These are phyloP conservation scores for Psettodes erumei DNA, from an alignment of 2,113 vertebrate genomes.

Conservation along the genomic window DNA sequence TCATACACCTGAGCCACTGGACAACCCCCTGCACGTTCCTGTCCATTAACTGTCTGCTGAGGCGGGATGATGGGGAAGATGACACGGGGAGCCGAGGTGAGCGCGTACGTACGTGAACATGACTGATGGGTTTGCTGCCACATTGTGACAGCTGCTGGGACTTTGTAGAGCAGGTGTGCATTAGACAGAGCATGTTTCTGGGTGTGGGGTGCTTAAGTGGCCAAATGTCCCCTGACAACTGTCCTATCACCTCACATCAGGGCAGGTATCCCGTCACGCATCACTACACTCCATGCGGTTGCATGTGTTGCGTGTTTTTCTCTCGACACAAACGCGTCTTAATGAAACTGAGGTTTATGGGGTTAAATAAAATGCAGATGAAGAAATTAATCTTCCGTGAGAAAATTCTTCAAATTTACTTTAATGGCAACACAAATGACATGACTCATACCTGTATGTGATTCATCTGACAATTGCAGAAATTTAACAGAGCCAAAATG, in stretches of 20 bases:
- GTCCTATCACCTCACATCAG: slow-evolving; percentile 55
- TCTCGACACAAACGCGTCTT: slow-evolving; percentile 19
- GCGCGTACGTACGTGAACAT: slow-evolving; percentile 37
- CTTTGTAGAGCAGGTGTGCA: slow-evolving; percentile 51
- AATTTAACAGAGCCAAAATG: too few species aligned
- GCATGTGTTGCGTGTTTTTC: slow-evolving; percentile 8
- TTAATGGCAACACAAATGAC: not conserved
- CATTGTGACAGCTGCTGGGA: slow-evolving; percentile 53
- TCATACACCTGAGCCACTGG: not conserved
- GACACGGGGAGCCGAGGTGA: slow-evolving; percentile 6
- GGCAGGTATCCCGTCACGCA: slow-evolving; percentile 25
- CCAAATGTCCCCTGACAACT: slow-evolving; percentile 55
- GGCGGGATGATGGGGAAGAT: slow-evolving; percentile 9
- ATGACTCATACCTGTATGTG: not conserved
- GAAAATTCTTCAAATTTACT: not conserved
- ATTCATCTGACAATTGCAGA: not conserved
- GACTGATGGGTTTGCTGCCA: slow-evolving; percentile 60
- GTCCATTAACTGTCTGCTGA: slow-evolving; percentile 48
- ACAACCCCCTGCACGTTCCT: slow-evolving; percentile 1
- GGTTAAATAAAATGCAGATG: slow-evolving; percentile 33
- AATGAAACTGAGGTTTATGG: slow-evolving; percentile 20
- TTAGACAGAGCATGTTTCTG: slow-evolving; percentile 49
- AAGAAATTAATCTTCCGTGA: not conserved
- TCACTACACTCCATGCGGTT: slow-evolving; percentile 9
- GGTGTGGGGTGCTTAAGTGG: slow-evolving; percentile 47